Percentiles rank a stretch among this genome's conserved stretches.
Conservation (phyloP, 2,888 invertebrate genomes). For the Meteorus cinctellus region DNA sequence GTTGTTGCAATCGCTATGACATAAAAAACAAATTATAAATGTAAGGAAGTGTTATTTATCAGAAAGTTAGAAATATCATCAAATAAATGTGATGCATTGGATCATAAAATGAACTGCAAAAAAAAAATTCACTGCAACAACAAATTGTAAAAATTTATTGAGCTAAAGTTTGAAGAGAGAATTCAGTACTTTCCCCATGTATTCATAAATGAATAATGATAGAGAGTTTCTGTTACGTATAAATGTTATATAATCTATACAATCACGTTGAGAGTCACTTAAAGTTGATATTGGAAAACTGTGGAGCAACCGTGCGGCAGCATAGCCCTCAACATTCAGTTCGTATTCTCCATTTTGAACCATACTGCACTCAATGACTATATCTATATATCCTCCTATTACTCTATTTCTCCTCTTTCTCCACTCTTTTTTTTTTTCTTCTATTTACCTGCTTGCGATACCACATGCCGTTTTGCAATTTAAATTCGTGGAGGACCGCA, state of each 20-base stretch:
- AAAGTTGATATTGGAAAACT: slow-evolving; percentile 19
- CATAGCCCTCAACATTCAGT: slow-evolving; percentile 29
- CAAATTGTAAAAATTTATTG: too few relatives aligned
- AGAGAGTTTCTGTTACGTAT: background rate
- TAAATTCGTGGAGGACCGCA: slow-evolving; percentile 50
- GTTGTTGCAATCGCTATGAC: too few relatives aligned
- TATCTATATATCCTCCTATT: slow-evolving; percentile 26
- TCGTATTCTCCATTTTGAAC: slow-evolving; percentile 28
- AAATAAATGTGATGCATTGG: background rate
- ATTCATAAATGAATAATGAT: background rate
- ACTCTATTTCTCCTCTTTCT: slow-evolving; percentile 30
- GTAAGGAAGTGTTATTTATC: too few relatives aligned
- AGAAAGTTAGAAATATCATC: background rate
- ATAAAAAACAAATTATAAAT: too few relatives aligned
- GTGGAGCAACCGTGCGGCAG: slow-evolving; percentile 27
- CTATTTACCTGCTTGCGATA: slow-evolving; percentile 47
- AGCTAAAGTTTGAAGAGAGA: too few relatives aligned
- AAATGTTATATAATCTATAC: background rate
- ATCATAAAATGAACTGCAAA: background rate
- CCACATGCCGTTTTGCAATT: slow-evolving; percentile 53
- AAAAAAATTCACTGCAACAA: background rate
- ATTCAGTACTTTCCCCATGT: background rate
- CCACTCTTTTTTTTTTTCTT: slow-evolving; percentile 43
- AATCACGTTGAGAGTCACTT: slow-evolving; percentile 16
- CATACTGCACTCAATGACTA: background rate